These are phyloP conservation scores for Glomeris marginata DNA, from an alignment of 2,888 invertebrate genomes.

Conservation along the genomic window DNA sequence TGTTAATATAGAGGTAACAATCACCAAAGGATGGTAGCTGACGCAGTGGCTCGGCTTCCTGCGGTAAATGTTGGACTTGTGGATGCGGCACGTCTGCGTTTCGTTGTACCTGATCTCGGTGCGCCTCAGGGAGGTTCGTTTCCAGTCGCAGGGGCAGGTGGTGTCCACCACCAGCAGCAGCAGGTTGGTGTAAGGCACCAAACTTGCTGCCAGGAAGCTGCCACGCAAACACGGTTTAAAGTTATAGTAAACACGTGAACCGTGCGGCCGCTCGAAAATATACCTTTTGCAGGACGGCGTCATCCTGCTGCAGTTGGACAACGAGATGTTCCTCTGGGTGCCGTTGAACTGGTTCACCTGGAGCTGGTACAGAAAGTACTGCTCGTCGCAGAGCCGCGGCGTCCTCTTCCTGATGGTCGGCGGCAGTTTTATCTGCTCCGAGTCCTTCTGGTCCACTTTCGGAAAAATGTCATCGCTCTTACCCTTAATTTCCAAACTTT, in stretches of 20 bases:
- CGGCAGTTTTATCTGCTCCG: too few species aligned
- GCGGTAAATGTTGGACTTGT: constrained; percentile 50
- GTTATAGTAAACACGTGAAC: too few species aligned
- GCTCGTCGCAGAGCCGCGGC: constrained; percentile 71
- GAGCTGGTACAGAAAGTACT: constrained; percentile 45
- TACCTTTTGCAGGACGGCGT: too few species aligned
- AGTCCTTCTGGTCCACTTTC: too few species aligned
- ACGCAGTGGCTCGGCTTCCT: constrained; percentile 57
- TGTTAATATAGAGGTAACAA: too few species aligned
- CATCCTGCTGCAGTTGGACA: too few species aligned
- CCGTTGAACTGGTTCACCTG: background rate
- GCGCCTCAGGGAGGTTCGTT: background rate
- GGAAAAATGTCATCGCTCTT: too few species aligned
- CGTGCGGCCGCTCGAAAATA: too few species aligned
- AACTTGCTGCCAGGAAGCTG: constrained; percentile 82
- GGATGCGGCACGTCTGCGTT: constrained; percentile 27
- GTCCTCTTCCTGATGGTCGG: constrained; percentile 44
- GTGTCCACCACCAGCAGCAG: constrained; percentile 68
- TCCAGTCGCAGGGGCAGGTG: constrained; percentile 16
- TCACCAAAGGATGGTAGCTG: constrained; percentile 67
- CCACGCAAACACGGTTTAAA: too few species aligned
- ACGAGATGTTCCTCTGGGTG: too few species aligned
- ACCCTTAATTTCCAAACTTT: too few species aligned
- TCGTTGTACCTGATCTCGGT: constrained; percentile 6
- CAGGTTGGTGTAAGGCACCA: constrained; percentile 77